Conservation (phyloP, 2,797 vertebrate species). For the Rhinoraja longicauda region DNA sequence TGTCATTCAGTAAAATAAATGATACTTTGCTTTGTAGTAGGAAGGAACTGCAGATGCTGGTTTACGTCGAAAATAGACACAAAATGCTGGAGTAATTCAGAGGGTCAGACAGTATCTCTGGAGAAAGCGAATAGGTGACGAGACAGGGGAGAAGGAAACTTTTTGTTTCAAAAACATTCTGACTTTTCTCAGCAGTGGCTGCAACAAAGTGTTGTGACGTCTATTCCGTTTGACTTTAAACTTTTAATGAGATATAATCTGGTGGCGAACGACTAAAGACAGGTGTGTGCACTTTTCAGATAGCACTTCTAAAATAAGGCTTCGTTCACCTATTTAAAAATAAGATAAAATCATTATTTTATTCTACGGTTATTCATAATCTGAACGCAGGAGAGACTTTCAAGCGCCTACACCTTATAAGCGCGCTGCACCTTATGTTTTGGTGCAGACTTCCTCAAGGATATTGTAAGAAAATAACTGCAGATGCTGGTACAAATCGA, state of each 20-base stretch:
- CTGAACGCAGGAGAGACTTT: neutral
- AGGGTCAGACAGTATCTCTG: too few species aligned
- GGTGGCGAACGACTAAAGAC: too few species aligned
- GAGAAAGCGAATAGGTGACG: too few species aligned
- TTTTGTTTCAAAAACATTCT: neutral
- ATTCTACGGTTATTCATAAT: neutral
- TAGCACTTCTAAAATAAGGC: neutral
- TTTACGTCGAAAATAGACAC: too few species aligned
- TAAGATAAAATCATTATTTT: neutral
- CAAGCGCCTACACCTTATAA: neutral
- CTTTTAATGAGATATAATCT: neutral
- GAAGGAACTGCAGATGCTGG: too few species aligned
- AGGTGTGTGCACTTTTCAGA: neutral
- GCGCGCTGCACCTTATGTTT: neutral
- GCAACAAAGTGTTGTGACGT: neutral
- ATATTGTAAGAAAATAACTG: too few species aligned
- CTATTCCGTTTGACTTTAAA: neutral
- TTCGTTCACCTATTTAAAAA: neutral
- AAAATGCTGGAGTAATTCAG: too few species aligned
- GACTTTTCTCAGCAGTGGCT: too few species aligned
- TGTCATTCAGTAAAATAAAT: neutral
- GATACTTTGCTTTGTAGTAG: too few species aligned
- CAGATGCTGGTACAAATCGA: too few species aligned
- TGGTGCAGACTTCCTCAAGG: neutral
- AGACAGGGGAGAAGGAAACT: neutral